Evolutionary conservation across 2,113 vertebrate species (phyloP).

Genomic region (Lontra canadensis): DNA sequence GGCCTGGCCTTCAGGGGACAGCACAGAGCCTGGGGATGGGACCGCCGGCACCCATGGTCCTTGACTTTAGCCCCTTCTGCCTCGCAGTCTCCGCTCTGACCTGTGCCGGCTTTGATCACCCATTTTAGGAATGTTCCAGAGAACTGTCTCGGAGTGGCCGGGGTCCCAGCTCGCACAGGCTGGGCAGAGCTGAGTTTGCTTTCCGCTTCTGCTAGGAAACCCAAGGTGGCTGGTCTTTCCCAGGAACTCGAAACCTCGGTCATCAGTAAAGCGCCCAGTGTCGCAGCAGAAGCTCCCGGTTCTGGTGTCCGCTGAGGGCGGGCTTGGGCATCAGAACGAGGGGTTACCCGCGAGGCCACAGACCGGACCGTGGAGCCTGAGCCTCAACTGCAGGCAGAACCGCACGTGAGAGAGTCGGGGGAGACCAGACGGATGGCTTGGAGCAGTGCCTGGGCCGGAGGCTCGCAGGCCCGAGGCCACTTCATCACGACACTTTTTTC

Average conservation of each 20-base stretch:
- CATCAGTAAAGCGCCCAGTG: fast-evolving
- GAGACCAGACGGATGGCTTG: fast-evolving
- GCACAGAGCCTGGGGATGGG: background rate
- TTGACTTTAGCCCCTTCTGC: background rate
- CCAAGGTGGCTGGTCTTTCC: background rate
- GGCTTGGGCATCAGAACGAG: fast-evolving
- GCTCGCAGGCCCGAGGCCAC: background rate
- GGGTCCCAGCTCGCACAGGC: fast-evolving
- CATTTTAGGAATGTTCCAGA: background rate
- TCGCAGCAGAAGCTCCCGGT: fast-evolving
- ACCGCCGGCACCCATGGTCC: background rate
- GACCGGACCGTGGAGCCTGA: fast-evolving
- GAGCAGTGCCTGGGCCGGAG: background rate
- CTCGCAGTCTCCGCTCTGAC: background rate
- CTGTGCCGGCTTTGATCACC: background rate
- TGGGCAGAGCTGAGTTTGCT: no score
- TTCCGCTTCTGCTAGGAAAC: background rate
- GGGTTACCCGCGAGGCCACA: no score
- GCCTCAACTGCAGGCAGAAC: fast-evolving
- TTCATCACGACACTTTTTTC: background rate
- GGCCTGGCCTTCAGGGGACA: fast-evolving
- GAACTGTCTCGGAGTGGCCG: background rate
- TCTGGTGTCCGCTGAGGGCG: background rate
- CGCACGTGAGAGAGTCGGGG: fast-evolving
- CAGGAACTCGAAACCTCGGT: background rate